A percentile compares a stretch with the other conserved stretches of the same genome.
Evolutionary conservation across 2,888 invertebrate genomes (phyloP).

Genomic region (Hirtodrosophila alboralis): DNA sequence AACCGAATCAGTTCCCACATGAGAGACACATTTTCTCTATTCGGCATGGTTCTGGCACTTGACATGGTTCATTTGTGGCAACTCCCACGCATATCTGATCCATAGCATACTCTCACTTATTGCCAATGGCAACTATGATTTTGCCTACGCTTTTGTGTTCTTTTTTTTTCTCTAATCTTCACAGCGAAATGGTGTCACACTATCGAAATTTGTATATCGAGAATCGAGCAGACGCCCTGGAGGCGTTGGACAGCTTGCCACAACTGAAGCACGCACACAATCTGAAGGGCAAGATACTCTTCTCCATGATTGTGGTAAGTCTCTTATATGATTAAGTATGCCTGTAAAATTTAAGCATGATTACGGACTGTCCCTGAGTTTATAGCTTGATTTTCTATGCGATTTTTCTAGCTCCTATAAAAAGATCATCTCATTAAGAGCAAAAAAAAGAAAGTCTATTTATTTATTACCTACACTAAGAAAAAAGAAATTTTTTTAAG

Average conservation of each 20-base stretch:
- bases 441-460: too few species aligned
- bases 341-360: too few species aligned
- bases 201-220: slow-evolving; percentile 94
- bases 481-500: too few species aligned
- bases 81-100: slow-evolving; percentile 43
- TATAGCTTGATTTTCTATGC: too few species aligned
- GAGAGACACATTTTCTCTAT: slow-evolving; percentile 15
- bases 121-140: slow-evolving; percentile 9
- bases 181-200: slow-evolving; percentile 89
- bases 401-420: too few species aligned
- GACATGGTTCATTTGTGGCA: slow-evolving; percentile 41
- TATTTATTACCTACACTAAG: too few species aligned
- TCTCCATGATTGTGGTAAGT: slow-evolving; percentile 97
- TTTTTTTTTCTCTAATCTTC: slow-evolving; percentile 18
- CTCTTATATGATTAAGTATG: too few species aligned
- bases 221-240: slow-evolving; percentile 92
- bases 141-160: slow-evolving; percentile 34
- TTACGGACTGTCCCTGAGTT: too few species aligned
- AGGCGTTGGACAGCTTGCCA: slow-evolving; percentile 92
- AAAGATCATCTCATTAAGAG: too few species aligned
- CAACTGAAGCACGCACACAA: slow-evolving; percentile 93
- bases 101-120: slow-evolving; percentile 37
- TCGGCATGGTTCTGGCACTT: slow-evolving; percentile 37
- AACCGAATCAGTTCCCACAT: neutral
- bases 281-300: slow-evolving; percentile 96